Evolutionary conservation across 2,113 vertebrate genomes (phyloP), one percentile per base, ranked within the genome.

Genomic region (Eolophus roseicapilla): DNA sequence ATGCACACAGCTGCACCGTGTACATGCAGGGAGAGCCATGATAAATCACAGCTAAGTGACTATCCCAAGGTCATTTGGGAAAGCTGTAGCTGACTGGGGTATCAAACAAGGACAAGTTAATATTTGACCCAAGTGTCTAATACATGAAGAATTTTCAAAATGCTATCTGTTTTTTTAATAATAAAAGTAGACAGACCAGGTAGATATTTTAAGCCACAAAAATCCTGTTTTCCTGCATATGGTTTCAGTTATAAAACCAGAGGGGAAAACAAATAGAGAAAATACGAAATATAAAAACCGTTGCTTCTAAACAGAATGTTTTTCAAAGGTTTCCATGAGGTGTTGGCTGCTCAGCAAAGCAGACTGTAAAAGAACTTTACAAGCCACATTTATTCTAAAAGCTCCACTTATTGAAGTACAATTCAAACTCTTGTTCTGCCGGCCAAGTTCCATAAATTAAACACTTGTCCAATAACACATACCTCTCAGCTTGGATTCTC

Each of bases 381-480:
- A 88, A 92, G 97, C 97, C 96, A 96, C 73, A 92, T 98, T 97
- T 96, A 77, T 91, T 94, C 96, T 96, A 93, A 95, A 93, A 96
- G 94, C 93, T 80, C 90, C 87, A 95, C 92, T 97, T 97, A 94
- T 97, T 96, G 94, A 97, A 97, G 97, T 88, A 94, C n/a, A 62
- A 97, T 97, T 95, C 97, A 96, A 96, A 94, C 94, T 93, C 95
- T 96, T 73, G 90, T 94, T 95, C 93, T 74, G 94, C 89, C 11
- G 6, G 97, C 97, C 97, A 98, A 96, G 88, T 92, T 94, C 74
- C 90, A 97, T 96, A 96, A 96, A 97, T 97, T 96, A 98, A 98
- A 97, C 87, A 88, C 75, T 94, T 96, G 97, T 98, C 97, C 97
- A 98, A 97, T 96, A 98, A 97, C 97, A 97, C 97, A 97, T 98